Conservation (phyloP, 1,140 invertebrate genomes). For the Periplaneta americana region DNA sequence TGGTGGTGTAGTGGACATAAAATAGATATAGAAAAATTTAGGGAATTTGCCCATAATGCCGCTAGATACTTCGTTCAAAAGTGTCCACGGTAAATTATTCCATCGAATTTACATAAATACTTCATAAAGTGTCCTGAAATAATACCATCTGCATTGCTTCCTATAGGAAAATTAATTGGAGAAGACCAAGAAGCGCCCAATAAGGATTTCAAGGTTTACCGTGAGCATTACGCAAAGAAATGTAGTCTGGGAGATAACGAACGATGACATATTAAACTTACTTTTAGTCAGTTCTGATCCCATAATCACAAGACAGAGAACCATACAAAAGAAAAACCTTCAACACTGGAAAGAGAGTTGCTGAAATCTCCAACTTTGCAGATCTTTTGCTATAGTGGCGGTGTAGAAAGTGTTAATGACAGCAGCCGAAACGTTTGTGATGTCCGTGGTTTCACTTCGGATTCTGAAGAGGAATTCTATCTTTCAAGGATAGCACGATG, state of each 20-base stretch:
- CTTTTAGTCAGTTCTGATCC: background rate
- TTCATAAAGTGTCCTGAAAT: background rate
- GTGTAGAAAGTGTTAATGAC: background rate
- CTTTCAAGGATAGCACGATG: no score
- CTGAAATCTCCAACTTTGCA: background rate
- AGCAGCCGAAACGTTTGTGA: no score
- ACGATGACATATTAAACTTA: background rate
- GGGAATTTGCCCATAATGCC: background rate
- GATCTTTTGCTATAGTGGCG: background rate
- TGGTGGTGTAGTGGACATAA: background rate
- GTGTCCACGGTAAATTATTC: background rate
- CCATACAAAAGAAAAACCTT: background rate
- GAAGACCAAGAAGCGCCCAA: no score
- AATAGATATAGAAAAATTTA: background rate
- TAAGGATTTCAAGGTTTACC: background rate
- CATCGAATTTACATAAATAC: background rate
- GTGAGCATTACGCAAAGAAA: background rate
- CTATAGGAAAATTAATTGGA: background rate
- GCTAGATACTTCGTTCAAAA: background rate
- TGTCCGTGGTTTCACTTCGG: no score
- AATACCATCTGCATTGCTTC: background rate
- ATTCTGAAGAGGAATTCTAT: no score
- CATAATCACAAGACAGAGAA: background rate
- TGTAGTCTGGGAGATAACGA: background rate
- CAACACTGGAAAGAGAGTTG: background rate